These are phyloP conservation scores for Micromys minutus DNA, from an alignment of 2,113 vertebrate genomes.

Conservation along the genomic window DNA sequence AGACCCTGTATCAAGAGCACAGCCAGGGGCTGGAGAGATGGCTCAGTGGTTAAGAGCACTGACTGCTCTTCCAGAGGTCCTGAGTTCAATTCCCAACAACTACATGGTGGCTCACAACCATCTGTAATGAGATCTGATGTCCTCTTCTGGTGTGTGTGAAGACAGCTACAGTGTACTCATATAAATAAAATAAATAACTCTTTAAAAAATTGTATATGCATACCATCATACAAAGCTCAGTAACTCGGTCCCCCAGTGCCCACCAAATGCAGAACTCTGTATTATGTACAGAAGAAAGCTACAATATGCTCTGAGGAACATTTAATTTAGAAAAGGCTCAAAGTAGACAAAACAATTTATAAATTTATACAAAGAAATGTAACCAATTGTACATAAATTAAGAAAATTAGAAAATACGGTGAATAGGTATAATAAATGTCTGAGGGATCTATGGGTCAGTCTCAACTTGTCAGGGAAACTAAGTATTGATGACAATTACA, in stretches of 20 bases:
- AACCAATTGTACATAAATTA: neutral
- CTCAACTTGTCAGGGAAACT: conserved; percentile 22
- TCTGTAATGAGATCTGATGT: no score
- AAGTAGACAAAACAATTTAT: conserved; percentile 8
- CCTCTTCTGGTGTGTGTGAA: no score
- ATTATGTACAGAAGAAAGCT: neutral
- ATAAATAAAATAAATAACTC: no score
- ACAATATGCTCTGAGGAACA: neutral
- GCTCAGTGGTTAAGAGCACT: no score
- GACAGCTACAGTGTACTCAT: no score
- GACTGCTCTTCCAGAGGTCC: no score
- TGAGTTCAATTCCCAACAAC: no score
- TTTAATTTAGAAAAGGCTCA: conserved; percentile 37
- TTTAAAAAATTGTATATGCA: no score
- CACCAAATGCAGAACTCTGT: neutral
- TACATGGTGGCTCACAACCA: no score
- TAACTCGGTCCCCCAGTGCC: neutral
- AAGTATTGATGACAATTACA: neutral
- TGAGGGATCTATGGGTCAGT: neutral
- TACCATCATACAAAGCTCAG: neutral
- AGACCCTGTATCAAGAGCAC: neutral
- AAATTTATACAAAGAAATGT: conserved; percentile 23
- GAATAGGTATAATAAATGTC: neutral
- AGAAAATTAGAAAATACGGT: neutral
- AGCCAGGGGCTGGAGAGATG: neutral